These are phyloP conservation scores for Rhea americana DNA, from an alignment of 2,113 vertebrate genomes.

Conservation along the genomic window DNA sequence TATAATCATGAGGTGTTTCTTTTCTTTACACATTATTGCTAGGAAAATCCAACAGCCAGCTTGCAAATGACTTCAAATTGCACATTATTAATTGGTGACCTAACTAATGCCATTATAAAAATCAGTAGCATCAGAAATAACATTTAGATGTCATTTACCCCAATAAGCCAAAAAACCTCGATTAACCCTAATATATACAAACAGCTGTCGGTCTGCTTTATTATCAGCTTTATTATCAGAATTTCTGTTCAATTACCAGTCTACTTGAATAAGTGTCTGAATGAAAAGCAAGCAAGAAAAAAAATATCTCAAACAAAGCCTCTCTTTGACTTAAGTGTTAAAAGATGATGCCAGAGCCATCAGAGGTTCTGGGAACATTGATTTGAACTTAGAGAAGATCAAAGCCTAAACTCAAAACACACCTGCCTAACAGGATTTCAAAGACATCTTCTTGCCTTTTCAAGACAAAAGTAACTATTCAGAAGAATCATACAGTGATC, in stretches of 20 bases:
- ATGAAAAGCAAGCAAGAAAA: background rate
- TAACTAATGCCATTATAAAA: background rate
- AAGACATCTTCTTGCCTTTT: background rate
- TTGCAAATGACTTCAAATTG: background rate
- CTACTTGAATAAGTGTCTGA: background rate
- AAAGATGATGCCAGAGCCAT: background rate
- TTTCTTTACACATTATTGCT: background rate
- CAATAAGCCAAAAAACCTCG: background rate
- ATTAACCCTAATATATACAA: background rate
- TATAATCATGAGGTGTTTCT: background rate
- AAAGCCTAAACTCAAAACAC: background rate
- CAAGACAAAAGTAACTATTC: background rate
- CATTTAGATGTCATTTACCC: background rate
- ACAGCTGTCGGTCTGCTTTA: background rate
- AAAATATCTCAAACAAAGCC: background rate
- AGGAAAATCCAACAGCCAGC: background rate
- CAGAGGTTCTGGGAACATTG: background rate
- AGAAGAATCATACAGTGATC: background rate
- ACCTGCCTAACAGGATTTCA: background rate
- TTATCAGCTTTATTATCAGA: background rate
- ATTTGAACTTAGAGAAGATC: background rate
- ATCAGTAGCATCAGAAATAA: background rate
- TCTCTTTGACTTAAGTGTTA: background rate
- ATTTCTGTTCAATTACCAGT: background rate
- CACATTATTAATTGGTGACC: background rate